phyloP scores from a whole-genome alignment of 1,140 invertebrate genomes.

The Achatina immaculata region DNA sequence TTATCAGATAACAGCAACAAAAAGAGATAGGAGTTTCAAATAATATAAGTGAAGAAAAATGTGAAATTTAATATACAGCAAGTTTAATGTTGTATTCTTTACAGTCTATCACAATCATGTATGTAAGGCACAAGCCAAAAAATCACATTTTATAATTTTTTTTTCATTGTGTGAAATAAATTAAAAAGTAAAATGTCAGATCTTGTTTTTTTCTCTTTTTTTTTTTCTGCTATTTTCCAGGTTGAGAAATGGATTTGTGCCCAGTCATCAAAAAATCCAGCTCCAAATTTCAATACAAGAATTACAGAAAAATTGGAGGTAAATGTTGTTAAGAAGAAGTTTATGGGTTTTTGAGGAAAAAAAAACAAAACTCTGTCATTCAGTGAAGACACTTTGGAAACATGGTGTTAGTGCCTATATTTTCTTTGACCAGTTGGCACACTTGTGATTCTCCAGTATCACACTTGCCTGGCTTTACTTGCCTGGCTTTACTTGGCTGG shows the following conservation, averaged over 20 bases:
- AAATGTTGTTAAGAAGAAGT: neutral
- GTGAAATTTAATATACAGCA: no score
- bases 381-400: neutral
- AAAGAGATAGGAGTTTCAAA: no score
- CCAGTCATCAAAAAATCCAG: conserved; percentile 63
- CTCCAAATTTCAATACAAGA: conserved; percentile 63
- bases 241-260: conserved; percentile 69
- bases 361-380: neutral
- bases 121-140: conserved; percentile 46
- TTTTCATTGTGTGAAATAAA: neutral
- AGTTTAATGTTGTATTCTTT: no score
- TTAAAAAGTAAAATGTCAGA: neutral
- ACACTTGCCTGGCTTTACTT: neutral
- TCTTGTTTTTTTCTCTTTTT: conserved; percentile 5
- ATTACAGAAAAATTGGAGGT: conserved; percentile 69
- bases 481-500: neutral
- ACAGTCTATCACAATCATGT: no score
- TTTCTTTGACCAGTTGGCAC: neutral
- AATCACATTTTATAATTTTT: neutral
- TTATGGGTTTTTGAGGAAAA: neutral
- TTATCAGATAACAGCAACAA: no score
- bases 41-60: no score
- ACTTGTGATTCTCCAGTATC: neutral
- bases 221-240: conserved; percentile 46
- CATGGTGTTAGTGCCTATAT: neutral